Conservation (phyloP, 2,797 vertebrate genomes). For the Craterocephalus amniculus region DNA sequence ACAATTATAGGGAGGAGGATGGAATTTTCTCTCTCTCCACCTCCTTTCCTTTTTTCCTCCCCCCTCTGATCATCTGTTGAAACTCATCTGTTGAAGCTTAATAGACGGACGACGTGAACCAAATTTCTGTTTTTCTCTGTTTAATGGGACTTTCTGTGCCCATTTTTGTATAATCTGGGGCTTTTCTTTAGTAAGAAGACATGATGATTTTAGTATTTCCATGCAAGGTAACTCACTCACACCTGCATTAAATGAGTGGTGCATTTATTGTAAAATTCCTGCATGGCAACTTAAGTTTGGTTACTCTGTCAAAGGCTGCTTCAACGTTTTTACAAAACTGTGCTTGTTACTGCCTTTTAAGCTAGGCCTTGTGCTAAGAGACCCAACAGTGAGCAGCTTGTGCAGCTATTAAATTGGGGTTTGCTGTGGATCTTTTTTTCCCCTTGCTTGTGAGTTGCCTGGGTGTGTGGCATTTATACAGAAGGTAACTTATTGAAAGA, state of each 20-base stretch:
- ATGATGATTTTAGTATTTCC: not conserved
- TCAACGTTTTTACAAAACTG: conserved; percentile 48
- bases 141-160: not conserved
- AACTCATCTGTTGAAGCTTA: not conserved
- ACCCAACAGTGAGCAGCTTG: conserved; percentile 70
- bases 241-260: not conserved
- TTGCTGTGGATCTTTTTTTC: conserved; percentile 57
- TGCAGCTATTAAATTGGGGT: conserved; percentile 62
- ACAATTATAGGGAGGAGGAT: conserved; percentile 49
- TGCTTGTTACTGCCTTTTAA: conserved; percentile 54
- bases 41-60: conserved; percentile 13
- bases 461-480: conserved; percentile 70
- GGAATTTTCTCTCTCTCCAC: conserved; percentile 60
- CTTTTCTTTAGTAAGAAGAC: not conserved
- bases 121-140: no score
- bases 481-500: conserved; percentile 71
- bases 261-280: conserved; percentile 1
- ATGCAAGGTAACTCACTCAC: not conserved
- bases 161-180: not conserved
- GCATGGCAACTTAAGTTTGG: conserved; percentile 1
- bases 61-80: conserved; percentile 37
- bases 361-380: conserved; percentile 49
- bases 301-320: conserved; percentile 3
- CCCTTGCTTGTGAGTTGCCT: conserved; percentile 44
- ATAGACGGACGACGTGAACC: not conserved